phyloP scores from a whole-genome alignment of 2,113 vertebrate genomes.

The Cettia cetti region DNA sequence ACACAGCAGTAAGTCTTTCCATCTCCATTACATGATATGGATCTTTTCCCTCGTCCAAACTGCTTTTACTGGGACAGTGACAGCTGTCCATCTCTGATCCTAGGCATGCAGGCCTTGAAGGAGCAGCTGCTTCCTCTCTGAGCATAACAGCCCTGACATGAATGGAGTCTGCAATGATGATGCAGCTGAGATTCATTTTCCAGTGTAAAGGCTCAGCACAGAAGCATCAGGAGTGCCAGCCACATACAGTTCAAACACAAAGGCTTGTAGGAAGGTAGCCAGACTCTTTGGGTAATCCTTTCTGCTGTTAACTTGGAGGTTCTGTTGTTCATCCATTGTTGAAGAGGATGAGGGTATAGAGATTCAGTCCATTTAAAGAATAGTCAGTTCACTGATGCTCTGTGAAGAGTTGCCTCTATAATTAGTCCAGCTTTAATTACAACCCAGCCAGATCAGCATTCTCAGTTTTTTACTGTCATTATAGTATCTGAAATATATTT shows the following conservation, averaged over 20 bases:
- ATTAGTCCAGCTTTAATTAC: neutral
- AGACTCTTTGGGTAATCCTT: neutral
- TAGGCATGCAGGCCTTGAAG: neutral
- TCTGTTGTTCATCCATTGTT: neutral
- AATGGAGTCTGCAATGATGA: neutral
- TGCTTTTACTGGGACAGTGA: neutral
- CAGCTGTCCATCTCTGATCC: neutral
- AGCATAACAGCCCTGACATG: neutral
- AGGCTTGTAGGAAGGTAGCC: neutral
- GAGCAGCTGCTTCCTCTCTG: neutral
- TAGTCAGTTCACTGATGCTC: neutral
- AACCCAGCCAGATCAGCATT: neutral
- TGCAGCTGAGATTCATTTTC: neutral
- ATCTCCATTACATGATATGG: neutral
- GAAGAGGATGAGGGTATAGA: neutral
- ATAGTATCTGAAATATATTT: neutral
- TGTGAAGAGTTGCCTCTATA: neutral
- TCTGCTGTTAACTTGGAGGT: neutral
- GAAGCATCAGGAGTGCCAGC: neutral
- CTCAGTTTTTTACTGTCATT: neutral
- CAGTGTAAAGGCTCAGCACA: neutral
- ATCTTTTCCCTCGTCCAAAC: neutral
- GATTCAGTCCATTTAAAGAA: neutral
- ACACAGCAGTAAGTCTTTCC: neutral
- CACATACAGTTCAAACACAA: neutral